phyloP scores from a whole-genome alignment of 2,888 invertebrate species.

The Leucophora obtusa region DNA sequence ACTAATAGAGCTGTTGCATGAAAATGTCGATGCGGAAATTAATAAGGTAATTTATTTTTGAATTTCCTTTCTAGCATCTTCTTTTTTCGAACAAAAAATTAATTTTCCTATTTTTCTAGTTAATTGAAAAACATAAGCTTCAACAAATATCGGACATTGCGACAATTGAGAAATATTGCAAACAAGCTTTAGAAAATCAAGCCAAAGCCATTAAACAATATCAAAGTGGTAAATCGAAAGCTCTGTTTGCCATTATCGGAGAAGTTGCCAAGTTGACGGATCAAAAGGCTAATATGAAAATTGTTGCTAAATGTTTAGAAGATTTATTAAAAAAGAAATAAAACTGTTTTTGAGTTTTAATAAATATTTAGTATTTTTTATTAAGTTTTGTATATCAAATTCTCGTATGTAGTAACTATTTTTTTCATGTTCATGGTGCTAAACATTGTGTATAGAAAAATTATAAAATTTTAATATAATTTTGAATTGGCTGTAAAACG shows the following conservation, averaged over 20 bases:
- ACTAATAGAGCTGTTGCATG: slow-evolving; percentile 79
- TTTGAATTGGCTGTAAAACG: slow-evolving; percentile 51
- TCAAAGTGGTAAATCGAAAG: slow-evolving; percentile 85
- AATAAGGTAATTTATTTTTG: slow-evolving; percentile 67
- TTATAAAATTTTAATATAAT: slow-evolving; percentile 3
- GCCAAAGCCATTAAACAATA: slow-evolving; percentile 84
- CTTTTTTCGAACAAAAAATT: too few species aligned
- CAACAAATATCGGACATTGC: slow-evolving; percentile 82
- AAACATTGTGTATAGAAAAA: not conserved
- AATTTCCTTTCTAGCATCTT: too few species aligned
- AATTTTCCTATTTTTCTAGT: slow-evolving; percentile 69
- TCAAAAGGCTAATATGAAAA: slow-evolving; percentile 84
- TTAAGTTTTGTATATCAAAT: slow-evolving; percentile 18
- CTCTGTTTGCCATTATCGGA: slow-evolving; percentile 83
- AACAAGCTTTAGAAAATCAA: slow-evolving; percentile 82
- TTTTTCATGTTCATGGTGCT: slow-evolving; percentile 15
- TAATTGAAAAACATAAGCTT: slow-evolving; percentile 84
- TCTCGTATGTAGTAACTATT: not conserved
- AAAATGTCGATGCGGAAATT: slow-evolving; percentile 77
- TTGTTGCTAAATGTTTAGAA: slow-evolving; percentile 82
- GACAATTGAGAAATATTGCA: slow-evolving; percentile 82
- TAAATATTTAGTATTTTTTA: slow-evolving; percentile 24
- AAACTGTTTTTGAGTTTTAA: slow-evolving; percentile 5
- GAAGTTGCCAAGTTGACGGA: slow-evolving; percentile 81
- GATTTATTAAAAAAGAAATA: slow-evolving; percentile 64